Evolutionary conservation across 64 coral and sea anemone genomes (phyloP), one percentile per base, ranked within the genome.

Genomic region (Stylophora pistillata): DNA sequence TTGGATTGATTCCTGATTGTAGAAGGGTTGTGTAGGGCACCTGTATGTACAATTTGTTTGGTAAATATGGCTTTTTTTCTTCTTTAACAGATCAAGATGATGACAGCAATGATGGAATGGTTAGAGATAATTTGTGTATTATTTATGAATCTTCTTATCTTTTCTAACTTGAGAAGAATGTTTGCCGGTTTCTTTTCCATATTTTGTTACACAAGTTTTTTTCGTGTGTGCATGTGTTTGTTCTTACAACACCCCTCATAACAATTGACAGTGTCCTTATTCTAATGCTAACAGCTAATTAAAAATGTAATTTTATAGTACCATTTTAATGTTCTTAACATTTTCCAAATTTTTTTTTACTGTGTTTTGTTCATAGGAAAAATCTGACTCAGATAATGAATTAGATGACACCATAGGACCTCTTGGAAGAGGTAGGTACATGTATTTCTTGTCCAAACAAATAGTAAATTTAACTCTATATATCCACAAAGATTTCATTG

Each of bases 341-440:
- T 56, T n/a, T 20, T n/a, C 77, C 21, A 27, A 27, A 57, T 11
- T 31, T 16, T 61, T 29, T 47, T 23, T 61, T 30, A 30, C 28
- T 79, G 13, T 80, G 71, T 69, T 62, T 30, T 58, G 31, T 74
- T 54, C 78, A 6, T 30, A 99, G 97, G 97, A 98, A 17, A 98
- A 98, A 53, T 92, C 95, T 33, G 95, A 99, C 59, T 99, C 97
- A 78, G 97, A 99, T 66, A 93, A 96, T 88, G 95, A 96, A 77
- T 55, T 93, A 18, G 97, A 99, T 75, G 97, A 93, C 10, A 91
- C 74, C 23, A 25, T 88, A 58, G 88, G 78, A 20, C 93, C 79
- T 23, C 31, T 82, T 58, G 52, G 77, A 13, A 90, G 31, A 79
- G 90, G 90, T 86, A 72, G 32, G 72, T 60, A 30, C 9, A 64